Evolutionary conservation across 2,888 invertebrate genomes (phyloP), one percentile per base, ranked within the genome.

Genomic region (Tetranychus truncatus): DNA sequence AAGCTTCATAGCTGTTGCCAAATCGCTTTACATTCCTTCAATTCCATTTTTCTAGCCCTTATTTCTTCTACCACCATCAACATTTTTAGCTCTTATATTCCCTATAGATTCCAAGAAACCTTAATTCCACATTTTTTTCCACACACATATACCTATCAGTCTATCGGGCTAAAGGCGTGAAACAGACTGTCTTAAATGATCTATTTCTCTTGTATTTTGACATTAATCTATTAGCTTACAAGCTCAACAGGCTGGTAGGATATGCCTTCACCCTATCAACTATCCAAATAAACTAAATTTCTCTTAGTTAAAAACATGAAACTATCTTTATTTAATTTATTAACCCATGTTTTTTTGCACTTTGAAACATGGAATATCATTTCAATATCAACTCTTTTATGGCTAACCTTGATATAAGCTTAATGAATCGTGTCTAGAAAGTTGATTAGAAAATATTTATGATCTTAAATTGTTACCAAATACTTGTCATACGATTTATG

Each of bases 1-100:
- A 91, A 83, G 77, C 94, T 79, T 94, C 74, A 18, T 46, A 55
- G 55, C 55, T 55, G 9, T 55, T 55, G 55, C 55, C 55, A 55
- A 55, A 55, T 55, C 55, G 55, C 9, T 55, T 55, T 55, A 55
- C 55, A 55, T 55, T 55, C 55, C 55, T 55, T 55, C 55, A 55
- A 55, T 55, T 55, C 55, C 55, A 55, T 55, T 55, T 55, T 55
- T 55, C 55, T 55, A 55, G 9, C 55, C 55, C 55, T 55, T 34
- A 34, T 34, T 34, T 34, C 34, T 34, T 34, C 34, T 34, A 34
- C 34, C 34, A 34, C 34, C 34, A 34, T 55, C 55, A 9, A 55
- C 15, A 15, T 55, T 55, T 55, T 15, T 55, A 55, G 9, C 55
- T 15, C 55, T 55, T 55, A 55, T 55, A 55, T 55, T 55, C 55